Conservation (phyloP, 2,113 vertebrate genomes). For the Rhegmatorhina hoffmannsi region DNA sequence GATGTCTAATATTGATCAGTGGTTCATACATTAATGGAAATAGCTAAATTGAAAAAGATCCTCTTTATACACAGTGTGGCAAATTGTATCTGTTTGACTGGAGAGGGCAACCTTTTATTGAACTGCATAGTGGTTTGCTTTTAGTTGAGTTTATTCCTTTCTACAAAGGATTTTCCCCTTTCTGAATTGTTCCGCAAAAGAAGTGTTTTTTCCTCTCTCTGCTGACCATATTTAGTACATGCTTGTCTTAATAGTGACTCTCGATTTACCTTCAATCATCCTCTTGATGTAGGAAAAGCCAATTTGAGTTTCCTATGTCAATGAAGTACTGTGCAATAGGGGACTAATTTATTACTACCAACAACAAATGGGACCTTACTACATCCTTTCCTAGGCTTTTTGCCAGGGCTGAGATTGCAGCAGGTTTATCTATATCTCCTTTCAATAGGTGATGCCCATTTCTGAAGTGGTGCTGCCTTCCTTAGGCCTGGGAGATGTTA, state of each 20-base stretch:
- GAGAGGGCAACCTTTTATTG: slow-evolving; percentile 71
- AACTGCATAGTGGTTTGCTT: slow-evolving; percentile 42
- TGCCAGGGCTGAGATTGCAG: background rate
- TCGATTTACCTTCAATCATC: slow-evolving; percentile 6
- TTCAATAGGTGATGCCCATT: background rate
- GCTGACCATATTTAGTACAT: background rate
- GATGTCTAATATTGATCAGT: slow-evolving; percentile 70
- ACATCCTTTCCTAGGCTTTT: background rate
- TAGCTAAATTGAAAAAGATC: slow-evolving; percentile 74
- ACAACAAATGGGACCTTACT: background rate
- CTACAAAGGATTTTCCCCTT: slow-evolving; percentile 11
- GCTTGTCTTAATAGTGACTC: background rate
- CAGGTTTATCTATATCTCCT: background rate
- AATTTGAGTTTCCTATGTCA: background rate
- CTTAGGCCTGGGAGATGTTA: background rate
- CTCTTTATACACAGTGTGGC: slow-evolving; percentile 63
- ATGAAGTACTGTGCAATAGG: background rate
- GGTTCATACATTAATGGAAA: slow-evolving; percentile 72
- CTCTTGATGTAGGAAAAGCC: background rate
- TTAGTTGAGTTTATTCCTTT: slow-evolving; percentile 49
- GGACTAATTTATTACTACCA: background rate
- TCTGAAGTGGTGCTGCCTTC: background rate
- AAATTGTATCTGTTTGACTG: slow-evolving; percentile 71
- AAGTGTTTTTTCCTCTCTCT: background rate
- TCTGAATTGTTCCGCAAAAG: background rate